phyloP scores from a whole-genome alignment of 2,888 invertebrate genomes.

The Melolontha melolontha region DNA sequence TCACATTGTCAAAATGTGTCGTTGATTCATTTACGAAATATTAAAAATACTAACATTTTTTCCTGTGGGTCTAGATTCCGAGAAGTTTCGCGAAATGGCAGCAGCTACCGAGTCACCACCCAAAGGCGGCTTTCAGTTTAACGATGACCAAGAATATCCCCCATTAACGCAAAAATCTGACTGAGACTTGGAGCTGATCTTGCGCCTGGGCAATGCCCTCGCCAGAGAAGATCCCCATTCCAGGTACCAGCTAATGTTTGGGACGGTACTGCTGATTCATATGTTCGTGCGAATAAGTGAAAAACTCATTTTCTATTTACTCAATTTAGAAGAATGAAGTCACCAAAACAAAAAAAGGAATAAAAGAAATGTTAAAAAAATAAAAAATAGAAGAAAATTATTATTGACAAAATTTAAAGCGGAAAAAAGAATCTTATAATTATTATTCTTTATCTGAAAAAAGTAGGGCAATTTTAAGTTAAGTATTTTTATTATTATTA shows the following conservation, averaged over 20 bases:
- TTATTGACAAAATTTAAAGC: slow-evolving; percentile 14
- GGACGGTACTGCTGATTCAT: slow-evolving; percentile 60
- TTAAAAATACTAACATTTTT: slow-evolving; percentile 5
- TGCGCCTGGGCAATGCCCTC: slow-evolving; percentile 47
- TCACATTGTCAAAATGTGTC: background rate
- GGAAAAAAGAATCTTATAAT: background rate
- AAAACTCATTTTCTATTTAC: slow-evolving; percentile 60
- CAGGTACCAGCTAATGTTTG: slow-evolving; percentile 58
- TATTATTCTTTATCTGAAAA: background rate
- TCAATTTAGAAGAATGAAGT: slow-evolving; percentile 53
- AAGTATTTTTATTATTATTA: background rate
- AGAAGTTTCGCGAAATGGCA: slow-evolving; percentile 80
- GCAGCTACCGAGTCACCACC: slow-evolving; percentile 78
- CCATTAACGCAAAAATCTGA: slow-evolving; percentile 77
- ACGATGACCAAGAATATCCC: slow-evolving; percentile 87
- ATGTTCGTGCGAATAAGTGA: slow-evolving; percentile 59
- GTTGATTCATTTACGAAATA: background rate
- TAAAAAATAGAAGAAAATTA: slow-evolving; percentile 35
- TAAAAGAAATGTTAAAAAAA: slow-evolving; percentile 7
- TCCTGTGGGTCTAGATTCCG: slow-evolving; percentile 70
- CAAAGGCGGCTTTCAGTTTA: slow-evolving; percentile 78
- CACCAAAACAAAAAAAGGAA: slow-evolving; percentile 12
- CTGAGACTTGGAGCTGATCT: slow-evolving; percentile 58
- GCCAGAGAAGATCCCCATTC: slow-evolving; percentile 46
- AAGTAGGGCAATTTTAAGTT: slow-evolving; percentile 22